phyloP scores from a whole-genome alignment of 2,888 invertebrate genomes.

The Caenorhabditis sp. region DNA sequence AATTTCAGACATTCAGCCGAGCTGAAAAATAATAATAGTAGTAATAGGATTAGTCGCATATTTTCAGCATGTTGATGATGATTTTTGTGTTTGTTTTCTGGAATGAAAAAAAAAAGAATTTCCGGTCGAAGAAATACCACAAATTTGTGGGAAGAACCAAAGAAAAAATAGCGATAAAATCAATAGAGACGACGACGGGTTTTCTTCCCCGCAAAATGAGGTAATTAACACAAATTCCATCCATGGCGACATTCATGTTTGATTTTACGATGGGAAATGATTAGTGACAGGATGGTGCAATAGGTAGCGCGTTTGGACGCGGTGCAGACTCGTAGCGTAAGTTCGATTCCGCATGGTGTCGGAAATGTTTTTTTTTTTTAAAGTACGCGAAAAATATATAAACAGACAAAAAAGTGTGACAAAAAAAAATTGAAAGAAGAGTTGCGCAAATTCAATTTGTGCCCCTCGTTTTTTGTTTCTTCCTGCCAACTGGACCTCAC shows the following conservation, averaged over 20 bases:
- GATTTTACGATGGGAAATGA: too few relatives aligned
- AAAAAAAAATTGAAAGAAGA: background rate
- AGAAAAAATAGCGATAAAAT: background rate
- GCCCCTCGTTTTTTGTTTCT: background rate
- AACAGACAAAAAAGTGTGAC: too few relatives aligned
- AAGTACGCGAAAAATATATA: too few relatives aligned
- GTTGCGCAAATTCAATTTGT: background rate
- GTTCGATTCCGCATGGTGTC: background rate
- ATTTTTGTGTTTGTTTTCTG: background rate
- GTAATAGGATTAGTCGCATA: background rate
- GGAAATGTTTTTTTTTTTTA: background rate
- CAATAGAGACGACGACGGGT: too few relatives aligned
- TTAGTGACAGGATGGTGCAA: background rate
- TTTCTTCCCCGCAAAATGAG: too few relatives aligned
- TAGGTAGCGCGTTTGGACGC: background rate
- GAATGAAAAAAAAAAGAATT: conserved; percentile 6
- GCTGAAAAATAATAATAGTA: background rate
- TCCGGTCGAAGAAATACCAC: background rate
- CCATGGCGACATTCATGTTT: too few relatives aligned
- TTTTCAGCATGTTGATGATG: background rate
- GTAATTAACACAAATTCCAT: too few relatives aligned
- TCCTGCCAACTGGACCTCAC: background rate
- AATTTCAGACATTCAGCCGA: conserved; percentile 9
- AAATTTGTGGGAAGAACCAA: conserved; percentile 2
- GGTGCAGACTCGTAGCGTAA: background rate